Base-by-base conservation (phyloP, 53 echinoderm and acorn worm species). In the Holothuria scabra region DNA sequence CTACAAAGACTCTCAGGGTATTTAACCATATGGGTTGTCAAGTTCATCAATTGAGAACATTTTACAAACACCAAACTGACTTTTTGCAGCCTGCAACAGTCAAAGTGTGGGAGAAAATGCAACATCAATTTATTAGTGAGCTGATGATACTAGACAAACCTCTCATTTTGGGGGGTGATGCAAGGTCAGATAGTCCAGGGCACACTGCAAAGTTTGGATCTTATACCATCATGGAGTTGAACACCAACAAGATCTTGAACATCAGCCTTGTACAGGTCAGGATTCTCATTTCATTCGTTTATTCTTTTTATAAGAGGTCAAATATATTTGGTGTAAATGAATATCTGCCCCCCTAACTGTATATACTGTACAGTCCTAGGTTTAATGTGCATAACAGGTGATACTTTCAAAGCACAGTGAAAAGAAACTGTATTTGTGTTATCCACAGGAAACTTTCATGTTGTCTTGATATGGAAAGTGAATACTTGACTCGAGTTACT, bases 171-270 rank as follows among this genome's bases (percentile, higher is more conserved):
- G 89, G 92, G 28, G 92, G 92, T 1, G 89, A 92, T 57, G 89
- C 86, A 31, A 59, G 80, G 23, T 83, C 86, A 1, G 89, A 89
- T 33, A 85, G 83, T 34, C 89, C 86, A 52, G 92, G 92, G 3
- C 89, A 92, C 38, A 86, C 69, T 1, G 92, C 92, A 41, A 92
- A 89, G 26, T 89, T 86, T 70, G 84, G 92, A 20, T 16, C 56
- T 1, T 89, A 89, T 48, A 89, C 89, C 20, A 30, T 89, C 0
- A 81, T 83, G 86, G 83, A 92, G 68, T 79, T 92, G 41, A 67
- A 89, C 22, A 23, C n/a, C 41, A 92, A 86, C 44, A 83, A 86
- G 76, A 89, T 92, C 33, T n/a, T 92, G 31, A 65, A 89, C 25
- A 22, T 92, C 29, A 83, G 85, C 25, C 74, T 92, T 30, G 87